Evolutionary conservation across 2,888 invertebrate genomes (phyloP), one percentile per base, ranked within the genome.

Genomic region (Imbricaverruca yamaguchii): DNA sequence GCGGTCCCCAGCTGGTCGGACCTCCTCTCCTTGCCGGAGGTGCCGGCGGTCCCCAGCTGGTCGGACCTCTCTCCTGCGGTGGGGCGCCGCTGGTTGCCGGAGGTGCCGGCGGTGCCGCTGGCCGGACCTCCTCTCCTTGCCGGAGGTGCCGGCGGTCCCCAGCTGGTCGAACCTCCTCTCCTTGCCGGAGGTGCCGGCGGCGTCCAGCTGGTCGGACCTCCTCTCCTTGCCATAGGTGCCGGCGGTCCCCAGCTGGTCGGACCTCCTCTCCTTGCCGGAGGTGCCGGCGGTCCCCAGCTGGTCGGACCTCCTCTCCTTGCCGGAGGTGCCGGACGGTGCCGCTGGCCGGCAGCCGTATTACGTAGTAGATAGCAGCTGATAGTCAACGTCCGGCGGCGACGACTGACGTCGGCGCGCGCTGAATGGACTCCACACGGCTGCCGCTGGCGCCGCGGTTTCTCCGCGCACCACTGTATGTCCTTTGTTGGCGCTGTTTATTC

Each of bases 281-380:
- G 23, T 15, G 69, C 69, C 69, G 69, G 39, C 69, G 69, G 69
- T 12, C 39, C 25, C 25, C 61, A 61, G 61, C 61, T 61, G 61
- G 18, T 18, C 18, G 18, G 18, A 57, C 13, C 61, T 15, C 18
- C 18, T 18, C 18, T 13, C 61, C 61, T 15, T 18, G 61, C 61
- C 61, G 61, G 0, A 15, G 61, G 61, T 18, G 61, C 0, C 61
- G 61, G 61, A 15, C 18, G 15, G 18, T 15, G 61, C 61, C 61
- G 61, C 61, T 18, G 61, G 61, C 61, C 61, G 39, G 18, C 61
- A 2, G 61, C 61, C 61, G 61, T 61, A 67, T 25, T 69, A 69
- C 69, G 69, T 69, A 69, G 69, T 69, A 69, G 69, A 69, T 69
- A 67, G 69, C 23, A 39, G 69, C 15, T 39, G 69, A 69, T 69